Evolutionary conservation across 2,888 invertebrate species (phyloP), one percentile per base, ranked within the genome.

Genomic region (Liposcelis brunnea): DNA sequence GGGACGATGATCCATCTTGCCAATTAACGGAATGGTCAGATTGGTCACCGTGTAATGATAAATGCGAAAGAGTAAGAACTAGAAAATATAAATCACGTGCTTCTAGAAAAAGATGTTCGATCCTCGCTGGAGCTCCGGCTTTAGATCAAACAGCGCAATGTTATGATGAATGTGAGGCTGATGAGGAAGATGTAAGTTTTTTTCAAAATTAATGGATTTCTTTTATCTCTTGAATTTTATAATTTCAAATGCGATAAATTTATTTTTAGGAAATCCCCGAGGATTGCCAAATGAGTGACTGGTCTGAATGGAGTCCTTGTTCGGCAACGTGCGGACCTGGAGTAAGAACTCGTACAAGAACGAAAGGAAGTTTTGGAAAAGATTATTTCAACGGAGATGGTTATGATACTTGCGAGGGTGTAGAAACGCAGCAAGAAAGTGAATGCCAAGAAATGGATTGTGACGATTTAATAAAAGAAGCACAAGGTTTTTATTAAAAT

Each of bases 11-110:
- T 49, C 63, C 67, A 1, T 50, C 52, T 35, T 71, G 74, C 43
- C 81, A 85, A 47, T 79, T 85, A n/a, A 81, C 82, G 0, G 75
- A 75, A 43, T 94, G 93, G 93, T 77, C 84, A 47, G 80, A 82
- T 52, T 94, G 91, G 91, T 85, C 87, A 46, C 82, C 90, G 0
- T 94, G 93, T 65, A 81, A 84, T 43, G 84, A 81, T 0, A 75
- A 84, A 6, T 94, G 93, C 59, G 93, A 90, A 51, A 57, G 48
- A 53, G 58, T 43, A 14, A 42, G 51, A 26, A 37, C 7, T 10
- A 49, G 49, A 21, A 43, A 46, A 18, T 44, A 40, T 21, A n/a
- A 19, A 16, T 19, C 12, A n/a, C 7, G 6, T 6, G 40, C 12
- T 18, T 7, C 12, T n/a, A 14, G 12, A 21, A 19, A 40, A 19